phyloP scores from a whole-genome alignment of 2,888 invertebrate genomes.

The Drosophila robusta region DNA sequence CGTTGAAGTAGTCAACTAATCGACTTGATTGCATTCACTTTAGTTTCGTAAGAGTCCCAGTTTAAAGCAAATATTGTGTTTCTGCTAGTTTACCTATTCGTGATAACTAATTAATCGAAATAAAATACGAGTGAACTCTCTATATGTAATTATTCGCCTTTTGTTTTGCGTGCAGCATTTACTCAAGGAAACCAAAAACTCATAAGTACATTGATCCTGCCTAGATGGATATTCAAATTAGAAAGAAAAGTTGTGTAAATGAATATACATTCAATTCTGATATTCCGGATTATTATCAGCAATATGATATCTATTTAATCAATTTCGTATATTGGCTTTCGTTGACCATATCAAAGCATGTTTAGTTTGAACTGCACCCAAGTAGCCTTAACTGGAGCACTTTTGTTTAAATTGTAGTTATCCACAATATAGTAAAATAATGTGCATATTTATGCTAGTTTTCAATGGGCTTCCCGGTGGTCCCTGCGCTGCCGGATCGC shows the following conservation, averaged over 20 bases:
- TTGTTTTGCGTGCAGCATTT: background rate
- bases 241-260: too few species aligned
- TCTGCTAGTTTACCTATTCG: constrained; percentile 29
- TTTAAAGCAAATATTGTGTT: constrained; percentile 30
- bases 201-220: too few species aligned
- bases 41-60: constrained; percentile 32
- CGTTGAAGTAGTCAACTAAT: constrained; percentile 84
- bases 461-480: constrained; percentile 45
- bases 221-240: too few species aligned
- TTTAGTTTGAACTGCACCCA: background rate
- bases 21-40: too few species aligned
- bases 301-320: background rate
- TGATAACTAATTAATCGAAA: constrained; percentile 48
- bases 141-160: constrained; percentile 1
- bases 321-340: background rate
- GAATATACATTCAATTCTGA: too few species aligned
- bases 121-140: constrained; percentile 22
- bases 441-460: constrained; percentile 14
- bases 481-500: constrained; percentile 26
- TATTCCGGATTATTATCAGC: too few species aligned
- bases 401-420: constrained; percentile 1
- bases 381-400: background rate
- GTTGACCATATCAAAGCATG: background rate
- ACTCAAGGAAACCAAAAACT: too few species aligned
- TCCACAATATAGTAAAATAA: constrained; percentile 16